A percentile compares a stretch with the other conserved stretches of the same genome.
Evolutionary conservation across 2,797 vertebrate genomes (phyloP).

Genomic region (Tokudaia tokunoshimensis): DNA sequence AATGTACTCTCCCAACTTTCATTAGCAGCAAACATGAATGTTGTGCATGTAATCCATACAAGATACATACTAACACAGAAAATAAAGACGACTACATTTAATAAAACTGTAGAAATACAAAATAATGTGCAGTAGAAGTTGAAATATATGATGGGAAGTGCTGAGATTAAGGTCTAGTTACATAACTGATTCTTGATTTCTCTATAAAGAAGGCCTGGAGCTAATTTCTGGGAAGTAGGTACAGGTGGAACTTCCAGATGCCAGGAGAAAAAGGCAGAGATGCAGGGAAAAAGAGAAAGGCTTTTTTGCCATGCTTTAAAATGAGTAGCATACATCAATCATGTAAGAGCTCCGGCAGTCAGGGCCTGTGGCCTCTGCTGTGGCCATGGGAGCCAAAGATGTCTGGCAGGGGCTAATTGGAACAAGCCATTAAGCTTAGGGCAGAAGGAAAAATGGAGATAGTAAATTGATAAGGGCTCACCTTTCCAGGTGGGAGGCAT

Average conservation of each 20-base stretch:
- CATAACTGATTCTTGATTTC: neutral
- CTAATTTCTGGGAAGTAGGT: neutral
- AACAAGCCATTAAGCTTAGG: neutral
- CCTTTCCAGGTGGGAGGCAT: neutral
- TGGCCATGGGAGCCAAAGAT: no score
- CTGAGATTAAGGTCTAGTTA: neutral
- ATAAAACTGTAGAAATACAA: no score
- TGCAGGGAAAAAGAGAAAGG: neutral
- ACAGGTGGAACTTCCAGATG: neutral
- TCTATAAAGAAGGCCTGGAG: no score
- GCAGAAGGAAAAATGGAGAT: neutral
- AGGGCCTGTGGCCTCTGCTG: fast-evolving
- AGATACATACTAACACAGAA: neutral
- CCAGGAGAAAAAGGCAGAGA: neutral
- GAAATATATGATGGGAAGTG: neutral
- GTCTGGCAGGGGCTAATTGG: neutral
- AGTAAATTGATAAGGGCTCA: neutral
- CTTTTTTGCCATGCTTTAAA: neutral
- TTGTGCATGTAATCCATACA: neutral
- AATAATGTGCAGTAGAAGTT: neutral
- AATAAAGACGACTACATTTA: neutral
- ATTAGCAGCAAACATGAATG: neutral
- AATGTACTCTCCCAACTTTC: no score
- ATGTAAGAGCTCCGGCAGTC: neutral
- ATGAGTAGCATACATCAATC: neutral